phyloP scores from a whole-genome alignment of 2,113 vertebrate species.

The Sinocyclocheilus maitianheensis region DNA sequence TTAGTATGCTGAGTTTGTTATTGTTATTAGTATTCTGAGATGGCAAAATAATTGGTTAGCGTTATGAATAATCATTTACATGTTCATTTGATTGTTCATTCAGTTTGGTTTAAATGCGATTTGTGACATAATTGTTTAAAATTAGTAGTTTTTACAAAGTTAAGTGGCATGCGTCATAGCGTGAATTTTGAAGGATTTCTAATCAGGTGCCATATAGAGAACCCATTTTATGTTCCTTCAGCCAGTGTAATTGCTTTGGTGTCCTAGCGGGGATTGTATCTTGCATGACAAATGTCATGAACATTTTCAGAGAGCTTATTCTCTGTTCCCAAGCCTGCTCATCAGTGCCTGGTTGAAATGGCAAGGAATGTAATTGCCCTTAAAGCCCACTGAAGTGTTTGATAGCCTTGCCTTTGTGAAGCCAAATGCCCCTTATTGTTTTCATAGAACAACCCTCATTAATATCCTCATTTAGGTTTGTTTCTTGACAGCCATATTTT shows the following conservation, averaged over 20 bases:
- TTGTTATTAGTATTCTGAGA: too few species aligned
- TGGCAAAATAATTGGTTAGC: too few species aligned
- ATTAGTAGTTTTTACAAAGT: not conserved
- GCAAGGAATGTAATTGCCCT: not conserved
- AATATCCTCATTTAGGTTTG: not conserved
- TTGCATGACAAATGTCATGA: not conserved
- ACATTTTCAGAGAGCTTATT: not conserved
- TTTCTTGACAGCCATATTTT: not conserved
- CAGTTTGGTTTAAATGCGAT: not conserved
- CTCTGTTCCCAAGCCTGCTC: not conserved
- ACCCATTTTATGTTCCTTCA: not conserved
- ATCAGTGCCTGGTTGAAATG: constrained; percentile 13
- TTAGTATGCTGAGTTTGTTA: too few species aligned
- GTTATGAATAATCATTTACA: too few species aligned
- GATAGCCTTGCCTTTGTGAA: not conserved
- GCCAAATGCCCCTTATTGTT: constrained; percentile 38
- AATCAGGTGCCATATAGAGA: not conserved
- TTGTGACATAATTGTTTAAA: not conserved
- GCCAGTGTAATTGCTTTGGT: not conserved
- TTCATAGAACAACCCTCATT: constrained; percentile 24
- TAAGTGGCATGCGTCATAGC: too few species aligned
- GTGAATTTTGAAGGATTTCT: not conserved
- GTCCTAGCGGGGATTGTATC: not conserved
- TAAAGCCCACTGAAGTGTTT: not conserved
- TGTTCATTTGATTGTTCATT: too few species aligned